Percentiles rank a stretch among this genome's conserved stretches.
Evolutionary conservation across 2,797 vertebrate genomes (phyloP).

Genomic region (Eutrigla gurnardus): DNA sequence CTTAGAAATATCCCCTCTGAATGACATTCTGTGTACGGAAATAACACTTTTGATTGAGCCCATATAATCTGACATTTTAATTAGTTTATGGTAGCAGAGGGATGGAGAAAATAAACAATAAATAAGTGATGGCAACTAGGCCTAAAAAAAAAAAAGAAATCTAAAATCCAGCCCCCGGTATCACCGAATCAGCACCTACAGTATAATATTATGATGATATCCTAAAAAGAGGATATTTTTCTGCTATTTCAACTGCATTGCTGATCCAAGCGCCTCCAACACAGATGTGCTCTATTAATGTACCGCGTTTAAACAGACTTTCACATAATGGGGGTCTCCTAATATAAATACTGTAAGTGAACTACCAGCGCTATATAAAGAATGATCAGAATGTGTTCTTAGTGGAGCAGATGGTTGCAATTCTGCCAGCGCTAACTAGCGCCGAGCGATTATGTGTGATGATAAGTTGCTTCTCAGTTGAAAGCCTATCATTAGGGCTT

Average conservation of each 20-base stretch:
- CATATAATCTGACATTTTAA: neutral
- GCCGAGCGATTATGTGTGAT: constrained; percentile 77
- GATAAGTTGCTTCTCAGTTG: constrained; percentile 78
- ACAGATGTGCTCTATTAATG: constrained; percentile 57
- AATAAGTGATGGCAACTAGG: neutral
- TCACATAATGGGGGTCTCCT: constrained; percentile 53
- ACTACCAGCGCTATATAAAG: constrained; percentile 57
- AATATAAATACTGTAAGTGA: constrained; percentile 63
- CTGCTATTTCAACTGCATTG: neutral
- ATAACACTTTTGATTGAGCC: neutral
- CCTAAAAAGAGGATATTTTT: neutral
- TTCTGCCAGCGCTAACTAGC: constrained; percentile 76
- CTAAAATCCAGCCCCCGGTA: neutral
- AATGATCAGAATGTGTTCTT: constrained; percentile 76
- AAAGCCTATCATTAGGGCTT: constrained; percentile 80
- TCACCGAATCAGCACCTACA: neutral
- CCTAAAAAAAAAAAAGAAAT: neutral
- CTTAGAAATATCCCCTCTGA: neutral
- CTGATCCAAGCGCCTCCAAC: constrained; percentile 22
- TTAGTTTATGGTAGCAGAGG: neutral
- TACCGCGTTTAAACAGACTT: constrained; percentile 52
- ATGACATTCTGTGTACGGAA: neutral
- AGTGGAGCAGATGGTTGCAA: constrained; percentile 79
- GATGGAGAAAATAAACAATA: neutral
- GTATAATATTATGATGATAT: neutral